A percentile compares a stretch with the other conserved stretches of the same genome.
Conservation (phyloP, 2,797 vertebrate genomes). For the Peromyscus eremicus region DNA sequence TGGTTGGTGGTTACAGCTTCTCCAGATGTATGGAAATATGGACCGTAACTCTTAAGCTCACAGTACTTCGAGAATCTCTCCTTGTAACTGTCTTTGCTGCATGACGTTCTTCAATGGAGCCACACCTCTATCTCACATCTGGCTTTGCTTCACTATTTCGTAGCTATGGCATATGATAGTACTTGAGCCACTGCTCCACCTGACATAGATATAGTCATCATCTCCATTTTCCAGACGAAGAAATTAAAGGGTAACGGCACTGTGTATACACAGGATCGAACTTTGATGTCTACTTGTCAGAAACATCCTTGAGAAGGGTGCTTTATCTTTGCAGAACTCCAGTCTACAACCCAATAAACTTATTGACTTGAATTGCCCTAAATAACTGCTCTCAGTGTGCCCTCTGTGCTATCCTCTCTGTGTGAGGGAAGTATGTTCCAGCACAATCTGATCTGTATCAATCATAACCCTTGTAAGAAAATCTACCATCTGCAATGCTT, state of each 20-base stretch:
- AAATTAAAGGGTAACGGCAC: background rate
- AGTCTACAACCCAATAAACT: background rate
- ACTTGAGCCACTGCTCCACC: background rate
- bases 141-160: background rate
- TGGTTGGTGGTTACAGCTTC: background rate
- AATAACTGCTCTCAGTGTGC: background rate
- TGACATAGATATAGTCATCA: background rate
- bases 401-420: background rate
- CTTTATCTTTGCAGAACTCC: background rate
- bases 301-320: background rate
- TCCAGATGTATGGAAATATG: background rate
- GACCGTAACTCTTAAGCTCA: background rate
- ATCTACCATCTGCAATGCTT: background rate
- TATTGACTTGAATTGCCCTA: conserved; percentile 1
- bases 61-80: background rate
- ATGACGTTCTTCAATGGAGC: conserved; percentile 30
- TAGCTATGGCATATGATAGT: background rate
- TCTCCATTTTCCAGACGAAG: background rate
- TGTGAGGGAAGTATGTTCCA: background rate
- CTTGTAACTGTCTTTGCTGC: background rate
- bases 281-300: background rate
- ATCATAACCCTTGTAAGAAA: background rate
- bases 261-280: background rate
- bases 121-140: background rate
- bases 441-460: background rate